Percentiles rank a stretch among this genome's conserved stretches.
phyloP scores from a whole-genome alignment of 2,888 invertebrate genomes.

The Thymelicus sylvestris region DNA sequence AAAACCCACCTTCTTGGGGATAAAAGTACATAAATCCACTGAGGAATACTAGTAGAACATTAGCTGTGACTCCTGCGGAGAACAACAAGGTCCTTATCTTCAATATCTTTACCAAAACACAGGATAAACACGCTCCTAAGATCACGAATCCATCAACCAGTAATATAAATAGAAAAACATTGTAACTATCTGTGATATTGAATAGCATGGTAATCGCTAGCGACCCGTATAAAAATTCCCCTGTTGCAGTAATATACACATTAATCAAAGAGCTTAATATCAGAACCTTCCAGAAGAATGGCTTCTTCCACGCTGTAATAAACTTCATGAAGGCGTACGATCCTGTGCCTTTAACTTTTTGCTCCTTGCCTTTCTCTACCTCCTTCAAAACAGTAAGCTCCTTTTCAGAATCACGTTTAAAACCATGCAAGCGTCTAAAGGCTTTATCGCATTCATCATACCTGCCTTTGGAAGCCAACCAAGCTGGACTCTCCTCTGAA shows the following conservation, averaged over 20 bases:
- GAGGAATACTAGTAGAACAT: constrained; percentile 37
- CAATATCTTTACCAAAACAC: constrained; percentile 38
- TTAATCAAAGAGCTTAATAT: constrained; percentile 28
- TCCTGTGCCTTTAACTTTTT: constrained; percentile 15
- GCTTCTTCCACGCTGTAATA: constrained; percentile 36
- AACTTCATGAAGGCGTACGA: constrained; percentile 29
- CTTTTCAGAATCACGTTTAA: constrained; percentile 27
- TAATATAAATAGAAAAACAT: constrained; percentile 42
- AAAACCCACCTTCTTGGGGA: constrained; percentile 32
- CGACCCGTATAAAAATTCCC: constrained; percentile 41
- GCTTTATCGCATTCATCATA: constrained; percentile 41
- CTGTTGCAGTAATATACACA: constrained; percentile 41
- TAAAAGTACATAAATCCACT: constrained; percentile 40
- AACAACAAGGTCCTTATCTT: constrained; percentile 41
- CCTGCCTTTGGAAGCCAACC: constrained; percentile 46
- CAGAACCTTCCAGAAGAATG: constrained; percentile 39
- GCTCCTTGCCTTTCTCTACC: constrained; percentile 40
- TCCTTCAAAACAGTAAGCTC: constrained; percentile 44
- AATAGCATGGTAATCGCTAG: constrained; percentile 43
- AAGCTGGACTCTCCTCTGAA: constrained; percentile 46
- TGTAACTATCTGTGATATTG: constrained; percentile 42
- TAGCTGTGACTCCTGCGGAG: constrained; percentile 38
- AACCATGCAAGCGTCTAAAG: constrained; percentile 39
- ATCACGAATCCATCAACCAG: constrained; percentile 42
- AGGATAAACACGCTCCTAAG: constrained; percentile 39